phyloP scores from a whole-genome alignment of 2,888 invertebrate species.

The Cerastis leucographa region DNA sequence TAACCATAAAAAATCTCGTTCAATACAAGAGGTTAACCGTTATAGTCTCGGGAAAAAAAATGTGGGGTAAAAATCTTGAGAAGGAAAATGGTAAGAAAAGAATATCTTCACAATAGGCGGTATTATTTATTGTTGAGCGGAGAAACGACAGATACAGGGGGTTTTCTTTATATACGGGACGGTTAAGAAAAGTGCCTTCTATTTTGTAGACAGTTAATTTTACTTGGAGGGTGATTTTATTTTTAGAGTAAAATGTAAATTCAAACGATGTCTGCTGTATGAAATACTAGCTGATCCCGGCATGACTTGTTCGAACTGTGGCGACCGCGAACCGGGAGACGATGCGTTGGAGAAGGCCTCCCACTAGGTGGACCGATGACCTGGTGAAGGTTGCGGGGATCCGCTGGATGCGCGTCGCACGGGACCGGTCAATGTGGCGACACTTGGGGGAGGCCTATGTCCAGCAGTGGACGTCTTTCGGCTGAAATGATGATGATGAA shows the following conservation, averaged over 20 bases:
- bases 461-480: no score
- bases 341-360: no score
- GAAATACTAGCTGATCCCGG: no score
- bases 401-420: no score
- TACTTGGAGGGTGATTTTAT: background rate
- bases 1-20: background rate
- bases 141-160: conserved; percentile 18
- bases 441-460: no score
- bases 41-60: background rate
- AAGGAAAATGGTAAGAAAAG: background rate
- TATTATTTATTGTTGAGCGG: conserved; percentile 25
- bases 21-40: background rate
- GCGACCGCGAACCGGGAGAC: no score
- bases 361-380: no score
- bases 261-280: background rate
- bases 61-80: background rate
- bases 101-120: conserved; percentile 2
- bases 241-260: background rate
- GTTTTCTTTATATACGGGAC: conserved; percentile 4
- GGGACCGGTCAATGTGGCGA: no score
- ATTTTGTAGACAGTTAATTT: conserved; percentile 2
- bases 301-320: no score
- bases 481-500: no score
- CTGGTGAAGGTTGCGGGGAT: no score
- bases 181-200: conserved; percentile 1